A percentile compares a stretch with the other conserved stretches of the same genome.
Conservation (phyloP, 2,113 vertebrate genomes). For the Saguinus midas region DNA sequence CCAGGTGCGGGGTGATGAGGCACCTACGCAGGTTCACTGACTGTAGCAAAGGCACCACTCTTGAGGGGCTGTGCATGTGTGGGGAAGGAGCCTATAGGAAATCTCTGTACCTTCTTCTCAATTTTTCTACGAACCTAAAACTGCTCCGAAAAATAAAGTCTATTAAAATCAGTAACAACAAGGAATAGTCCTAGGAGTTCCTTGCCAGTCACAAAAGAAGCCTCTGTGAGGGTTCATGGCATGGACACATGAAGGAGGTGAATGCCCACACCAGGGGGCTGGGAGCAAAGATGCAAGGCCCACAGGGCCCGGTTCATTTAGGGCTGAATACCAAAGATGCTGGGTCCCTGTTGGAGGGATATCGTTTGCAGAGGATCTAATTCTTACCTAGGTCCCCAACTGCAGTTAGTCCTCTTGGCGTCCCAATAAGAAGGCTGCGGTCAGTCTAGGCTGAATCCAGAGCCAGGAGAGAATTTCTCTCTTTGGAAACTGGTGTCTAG, state of each 20-base stretch:
- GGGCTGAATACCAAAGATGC: background rate
- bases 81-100: background rate
- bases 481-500: background rate
- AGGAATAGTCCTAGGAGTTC: background rate
- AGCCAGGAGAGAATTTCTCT: too few species aligned
- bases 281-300: background rate
- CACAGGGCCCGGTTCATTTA: rapidly evolving
- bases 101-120: background rate
- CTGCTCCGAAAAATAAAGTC: background rate
- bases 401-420: rapidly evolving
- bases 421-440: rapidly evolving
- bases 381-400: rapidly evolving
- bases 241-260: background rate
- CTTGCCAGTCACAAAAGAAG: background rate
- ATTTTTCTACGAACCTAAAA: background rate
- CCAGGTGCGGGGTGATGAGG: too few species aligned
- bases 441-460: background rate
- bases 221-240: too few species aligned
- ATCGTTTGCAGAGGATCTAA: too few species aligned
- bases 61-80: background rate
- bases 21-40: background rate
- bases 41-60: background rate
- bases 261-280: background rate
- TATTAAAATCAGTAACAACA: background rate
- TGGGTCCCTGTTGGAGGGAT: too few species aligned